Base-by-base conservation (phyloP, 2,888 invertebrate genomes). In the Sinotaia quadrata region DNA sequence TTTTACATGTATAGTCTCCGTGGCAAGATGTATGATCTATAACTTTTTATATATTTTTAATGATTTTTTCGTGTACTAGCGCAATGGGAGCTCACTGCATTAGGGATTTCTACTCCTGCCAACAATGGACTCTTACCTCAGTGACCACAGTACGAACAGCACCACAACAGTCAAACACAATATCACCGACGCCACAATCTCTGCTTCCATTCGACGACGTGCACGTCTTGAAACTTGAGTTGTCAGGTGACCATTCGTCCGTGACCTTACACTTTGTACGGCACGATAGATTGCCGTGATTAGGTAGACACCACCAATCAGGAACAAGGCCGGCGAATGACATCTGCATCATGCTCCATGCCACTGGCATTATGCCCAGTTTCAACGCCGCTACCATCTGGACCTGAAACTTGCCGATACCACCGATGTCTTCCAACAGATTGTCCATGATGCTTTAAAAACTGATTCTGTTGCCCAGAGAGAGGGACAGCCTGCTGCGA, bases 291-390 rank as follows among this genome's bases (percentile, higher is more conserved):
- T 54, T 54, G 54, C 31, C 54, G 29, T 54, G 2, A 29, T 24
- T 18, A 29, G 27, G 8, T 10, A 24, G 12, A n/a, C 58, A 67
- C 21, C 44, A n/a, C 52, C 51, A 67, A 24, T 58, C 36, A 33
- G 67, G 58, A n/a, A 58, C 57, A 34, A 67, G 56, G 5, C 58
- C 58, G 44, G 58, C 57, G 24, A 34, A 67, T 0, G 47, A 31
- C 49, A 67, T 57, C 2, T 67, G 67, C 34, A 67, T 15, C 31
- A 67, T 34, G 36, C 58, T 49, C 49, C 58, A 67, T 12, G 33
- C 37, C 7, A 49, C 21, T n/a, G 47, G 27, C 8, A 12, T 34
- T 29, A 37, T 54, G 2, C 37, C 21, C 21, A 47, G 5, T 5
- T 27, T 27, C 1, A 66, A 18, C 10, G 54, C 66, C 12, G 37